Percentiles rank a stretch among this genome's conserved stretches.
These are phyloP conservation scores for Arenicola marina DNA, from an alignment of 2,888 invertebrate genomes.

Conservation along the genomic window DNA sequence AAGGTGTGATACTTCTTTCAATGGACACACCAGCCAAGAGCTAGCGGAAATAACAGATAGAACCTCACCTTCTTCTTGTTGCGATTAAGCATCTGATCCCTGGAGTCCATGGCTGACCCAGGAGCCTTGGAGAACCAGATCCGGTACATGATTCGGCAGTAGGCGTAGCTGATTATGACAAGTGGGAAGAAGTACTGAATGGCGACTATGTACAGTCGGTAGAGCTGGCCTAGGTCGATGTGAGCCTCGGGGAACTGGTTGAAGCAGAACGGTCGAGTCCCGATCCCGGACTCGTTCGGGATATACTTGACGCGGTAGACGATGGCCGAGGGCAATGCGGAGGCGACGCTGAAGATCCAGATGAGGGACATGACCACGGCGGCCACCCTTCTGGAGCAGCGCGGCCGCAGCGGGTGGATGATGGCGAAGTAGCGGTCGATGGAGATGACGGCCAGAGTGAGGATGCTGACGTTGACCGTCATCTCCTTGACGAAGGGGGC, in stretches of 20 bases:
- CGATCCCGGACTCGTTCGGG: background rate
- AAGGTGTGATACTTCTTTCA: too few species aligned
- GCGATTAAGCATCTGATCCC: constrained; percentile 78
- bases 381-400: constrained; percentile 72
- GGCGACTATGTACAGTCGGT: constrained; percentile 57
- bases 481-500: constrained; percentile 86
- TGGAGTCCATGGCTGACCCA: constrained; percentile 76
- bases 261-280: constrained; percentile 52
- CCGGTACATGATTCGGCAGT: constrained; percentile 78
- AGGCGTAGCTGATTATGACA: constrained; percentile 80
- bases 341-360: constrained; percentile 73
- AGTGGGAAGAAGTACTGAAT: constrained; percentile 77
- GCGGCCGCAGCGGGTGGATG: constrained; percentile 66
- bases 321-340: constrained; percentile 68
- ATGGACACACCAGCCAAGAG: too few species aligned
- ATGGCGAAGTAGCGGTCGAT: constrained; percentile 76
- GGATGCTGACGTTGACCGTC: constrained; percentile 86
- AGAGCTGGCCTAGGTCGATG: constrained; percentile 51
- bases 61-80: constrained; percentile 84
- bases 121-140: constrained; percentile 81
- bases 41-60: too few species aligned
- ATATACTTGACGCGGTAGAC: constrained; percentile 22
- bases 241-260: constrained; percentile 35
- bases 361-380: constrained; percentile 76
- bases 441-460: constrained; percentile 84